Conservation (phyloP, 1,140 invertebrate species). For the Papilio polyxenes region DNA sequence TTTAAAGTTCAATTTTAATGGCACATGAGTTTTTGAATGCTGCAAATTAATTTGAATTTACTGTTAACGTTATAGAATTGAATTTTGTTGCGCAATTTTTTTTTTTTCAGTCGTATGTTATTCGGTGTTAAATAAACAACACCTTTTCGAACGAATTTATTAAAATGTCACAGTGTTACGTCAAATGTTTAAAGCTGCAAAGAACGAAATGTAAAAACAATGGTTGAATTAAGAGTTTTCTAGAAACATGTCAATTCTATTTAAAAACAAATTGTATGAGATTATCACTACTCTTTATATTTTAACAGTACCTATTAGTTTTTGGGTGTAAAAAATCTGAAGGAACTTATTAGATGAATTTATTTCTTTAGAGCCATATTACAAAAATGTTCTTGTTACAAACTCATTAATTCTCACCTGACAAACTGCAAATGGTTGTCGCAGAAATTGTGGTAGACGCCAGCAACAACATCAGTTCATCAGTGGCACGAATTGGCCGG, state of each 20-base stretch:
- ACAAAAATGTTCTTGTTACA: too few species aligned
- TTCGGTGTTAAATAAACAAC: background rate
- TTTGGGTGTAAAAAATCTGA: too few species aligned
- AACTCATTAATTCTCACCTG: too few species aligned
- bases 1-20: slow-evolving; percentile 40
- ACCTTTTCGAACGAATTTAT: background rate
- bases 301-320: too few species aligned
- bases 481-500: too few species aligned
- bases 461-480: too few species aligned
- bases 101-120: background rate
- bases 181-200: background rate
- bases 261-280: background rate
- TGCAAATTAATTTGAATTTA: background rate
- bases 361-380: too few species aligned
- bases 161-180: slow-evolving; percentile 1
- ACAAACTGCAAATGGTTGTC: too few species aligned
- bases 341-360: too few species aligned
- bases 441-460: too few species aligned
- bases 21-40: background rate
- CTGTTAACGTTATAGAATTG: background rate
- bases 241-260: background rate
- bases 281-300: too few species aligned
- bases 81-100: background rate
- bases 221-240: background rate
- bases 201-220: background rate